Conservation (phyloP, 2,888 invertebrate species). For the Holacanthella duospinosa region DNA sequence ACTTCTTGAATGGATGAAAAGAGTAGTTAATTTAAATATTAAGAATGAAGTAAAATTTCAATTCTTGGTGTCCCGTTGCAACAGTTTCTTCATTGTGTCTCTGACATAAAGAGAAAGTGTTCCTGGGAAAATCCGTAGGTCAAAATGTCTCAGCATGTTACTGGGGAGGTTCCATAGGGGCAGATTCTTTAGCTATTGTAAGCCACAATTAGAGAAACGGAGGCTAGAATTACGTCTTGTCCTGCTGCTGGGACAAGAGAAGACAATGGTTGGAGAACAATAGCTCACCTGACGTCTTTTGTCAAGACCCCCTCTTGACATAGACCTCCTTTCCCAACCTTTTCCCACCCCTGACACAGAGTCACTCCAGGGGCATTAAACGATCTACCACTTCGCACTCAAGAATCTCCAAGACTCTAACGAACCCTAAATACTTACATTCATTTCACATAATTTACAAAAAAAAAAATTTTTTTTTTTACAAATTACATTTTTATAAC, state of each 20-base stretch:
- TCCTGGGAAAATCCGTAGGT: background rate
- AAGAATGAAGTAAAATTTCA: too few relatives aligned
- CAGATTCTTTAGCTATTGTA: constrained; percentile 16
- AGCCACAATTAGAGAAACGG: constrained; percentile 38
- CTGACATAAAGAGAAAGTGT: constrained; percentile 1
- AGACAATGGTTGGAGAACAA: background rate
- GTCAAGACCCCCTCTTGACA: background rate
- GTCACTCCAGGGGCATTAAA: constrained; percentile 23
- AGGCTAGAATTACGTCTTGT: constrained; percentile 33
- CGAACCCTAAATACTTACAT: too few relatives aligned
- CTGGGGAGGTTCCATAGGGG: constrained; percentile 1
- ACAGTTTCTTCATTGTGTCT: constrained; percentile 2
- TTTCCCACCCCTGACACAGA: constrained; percentile 32
- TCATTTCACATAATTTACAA: too few relatives aligned
- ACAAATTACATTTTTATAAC: too few relatives aligned
- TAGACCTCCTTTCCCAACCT: constrained; percentile 35
- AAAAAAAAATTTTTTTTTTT: too few relatives aligned
- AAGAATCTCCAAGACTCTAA: too few relatives aligned
- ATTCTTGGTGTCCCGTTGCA: too few relatives aligned
- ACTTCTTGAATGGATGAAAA: too few relatives aligned
- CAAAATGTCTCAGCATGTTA: background rate
- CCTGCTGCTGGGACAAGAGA: background rate
- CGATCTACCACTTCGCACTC: constrained; percentile 33
- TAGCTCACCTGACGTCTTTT: background rate
- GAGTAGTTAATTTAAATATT: too few relatives aligned